Evolutionary conservation across 2,113 vertebrate genomes (phyloP), one percentile per base, ranked within the genome.

Genomic region (Pionites leucogaster): DNA sequence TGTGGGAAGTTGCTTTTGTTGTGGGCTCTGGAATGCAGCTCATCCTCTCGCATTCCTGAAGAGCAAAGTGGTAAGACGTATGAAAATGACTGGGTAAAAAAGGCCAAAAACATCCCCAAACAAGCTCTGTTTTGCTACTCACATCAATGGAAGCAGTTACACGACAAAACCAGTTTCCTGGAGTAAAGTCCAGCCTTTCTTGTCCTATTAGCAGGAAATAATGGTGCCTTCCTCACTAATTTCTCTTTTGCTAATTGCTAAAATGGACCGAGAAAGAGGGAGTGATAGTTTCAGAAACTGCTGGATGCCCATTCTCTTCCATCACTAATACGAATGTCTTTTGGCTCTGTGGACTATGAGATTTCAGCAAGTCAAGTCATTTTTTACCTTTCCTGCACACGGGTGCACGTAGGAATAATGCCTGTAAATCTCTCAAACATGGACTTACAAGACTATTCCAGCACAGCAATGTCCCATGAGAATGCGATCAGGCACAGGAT

Each of bases 191-290:
- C 90, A 88, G 47, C 80, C 92, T 62, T 84, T 46, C 93, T 83
- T 65, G 53, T 93, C 78, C 91, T 63, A 72, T 93, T 77, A 96
- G 53, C 62, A 82, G 77, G 62, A 70, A 94, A 93, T 72, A 91
- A 93, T 44, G 39, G 24, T 55, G 42, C 69, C 91, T 94, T 68
- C 72, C 88, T 86, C 44, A 27, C 63, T 96, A 80, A 97, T 95
- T 95, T 52, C 88, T 93, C 80, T 92, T 44, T 74, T 64, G 83
- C 52, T 95, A 93, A 97, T 94, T 86, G 83, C 95, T 79, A 49
- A 47, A 93, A 92, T 4, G 19, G 55, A 93, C 88, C 3, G 24
- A 75, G 92, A 79, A 88, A 86, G 88, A 88, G 92, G 80, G 44
- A 88, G 69, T 10, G 57, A 93, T 10, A 11, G 35, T 17, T 93